Evolutionary conservation across 1,140 invertebrate genomes (phyloP).

Genomic region (Archivesica marissinica): DNA sequence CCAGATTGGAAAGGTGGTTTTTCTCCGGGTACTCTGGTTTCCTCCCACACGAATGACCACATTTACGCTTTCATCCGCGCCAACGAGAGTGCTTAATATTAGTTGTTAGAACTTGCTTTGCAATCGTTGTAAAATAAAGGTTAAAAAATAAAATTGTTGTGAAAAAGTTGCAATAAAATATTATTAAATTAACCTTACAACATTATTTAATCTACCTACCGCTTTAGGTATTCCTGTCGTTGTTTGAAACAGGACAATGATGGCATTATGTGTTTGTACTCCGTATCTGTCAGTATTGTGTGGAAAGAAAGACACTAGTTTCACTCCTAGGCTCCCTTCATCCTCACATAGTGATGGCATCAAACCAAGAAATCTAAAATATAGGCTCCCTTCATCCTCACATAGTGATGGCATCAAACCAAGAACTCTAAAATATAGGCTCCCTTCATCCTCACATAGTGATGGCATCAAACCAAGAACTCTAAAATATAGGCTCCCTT

Average conservation of each 20-base stretch:
- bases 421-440: conserved; percentile 26
- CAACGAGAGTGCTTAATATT: no score
- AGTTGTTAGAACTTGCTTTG: no score
- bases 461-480: conserved; percentile 51
- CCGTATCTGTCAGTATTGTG: conserved; percentile 31
- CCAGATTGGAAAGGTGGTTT: no score
- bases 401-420: conserved; percentile 30
- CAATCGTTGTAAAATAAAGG: no score
- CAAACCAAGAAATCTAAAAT: conserved; percentile 37
- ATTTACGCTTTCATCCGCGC: no score
- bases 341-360: conserved; percentile 55
- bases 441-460: conserved; percentile 41
- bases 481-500: no score
- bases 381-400: not conserved
- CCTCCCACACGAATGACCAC: no score
- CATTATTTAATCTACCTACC: conserved; percentile 52
- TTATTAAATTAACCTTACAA: no score
- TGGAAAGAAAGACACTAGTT: conserved; percentile 44
- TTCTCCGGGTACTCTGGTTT: no score
- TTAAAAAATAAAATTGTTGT: no score
- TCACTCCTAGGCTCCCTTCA: conserved; percentile 15
- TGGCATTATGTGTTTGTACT: conserved; percentile 43
- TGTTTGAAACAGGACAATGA: conserved; percentile 42
- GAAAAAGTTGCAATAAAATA: no score
- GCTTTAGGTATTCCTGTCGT: conserved; percentile 63